Conservation (phyloP, 2,113 vertebrate species). For the Calypte anna region DNA sequence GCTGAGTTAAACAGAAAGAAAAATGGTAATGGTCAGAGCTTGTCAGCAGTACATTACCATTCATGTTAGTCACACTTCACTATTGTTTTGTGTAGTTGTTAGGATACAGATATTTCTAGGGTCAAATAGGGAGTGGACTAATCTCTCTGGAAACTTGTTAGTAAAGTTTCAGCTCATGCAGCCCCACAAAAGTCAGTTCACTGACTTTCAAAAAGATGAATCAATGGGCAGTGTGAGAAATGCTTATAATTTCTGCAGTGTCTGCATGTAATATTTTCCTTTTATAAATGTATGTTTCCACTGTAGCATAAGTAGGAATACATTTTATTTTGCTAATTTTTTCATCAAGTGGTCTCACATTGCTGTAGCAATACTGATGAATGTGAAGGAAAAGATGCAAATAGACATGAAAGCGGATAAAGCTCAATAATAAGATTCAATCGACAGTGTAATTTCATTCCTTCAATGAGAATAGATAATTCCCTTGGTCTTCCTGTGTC, state of each 20-base stretch:
- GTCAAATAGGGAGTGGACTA: conserved; percentile 48
- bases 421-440: background rate
- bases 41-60: conserved; percentile 65
- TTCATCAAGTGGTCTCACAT: background rate
- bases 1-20: conserved; percentile 69
- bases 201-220: background rate
- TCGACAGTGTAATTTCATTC: background rate
- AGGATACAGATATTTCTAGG: conserved; percentile 66
- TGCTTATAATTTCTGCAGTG: background rate
- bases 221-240: background rate
- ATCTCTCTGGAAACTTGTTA: conserved; percentile 24
- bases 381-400: background rate
- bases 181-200: background rate
- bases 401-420: background rate
- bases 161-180: background rate
- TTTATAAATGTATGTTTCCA: background rate
- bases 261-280: background rate
- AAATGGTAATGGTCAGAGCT: conserved; percentile 71
- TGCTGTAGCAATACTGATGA: background rate
- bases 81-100: conserved; percentile 68
- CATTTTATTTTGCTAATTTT: background rate
- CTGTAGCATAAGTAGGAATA: background rate
- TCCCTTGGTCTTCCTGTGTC: background rate
- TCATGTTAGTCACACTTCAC: conserved; percentile 69
- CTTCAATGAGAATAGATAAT: background rate